Evolutionary conservation across 2,888 invertebrate species (phyloP), one percentile per base, ranked within the genome.

Genomic region (Theretra japonica): DNA sequence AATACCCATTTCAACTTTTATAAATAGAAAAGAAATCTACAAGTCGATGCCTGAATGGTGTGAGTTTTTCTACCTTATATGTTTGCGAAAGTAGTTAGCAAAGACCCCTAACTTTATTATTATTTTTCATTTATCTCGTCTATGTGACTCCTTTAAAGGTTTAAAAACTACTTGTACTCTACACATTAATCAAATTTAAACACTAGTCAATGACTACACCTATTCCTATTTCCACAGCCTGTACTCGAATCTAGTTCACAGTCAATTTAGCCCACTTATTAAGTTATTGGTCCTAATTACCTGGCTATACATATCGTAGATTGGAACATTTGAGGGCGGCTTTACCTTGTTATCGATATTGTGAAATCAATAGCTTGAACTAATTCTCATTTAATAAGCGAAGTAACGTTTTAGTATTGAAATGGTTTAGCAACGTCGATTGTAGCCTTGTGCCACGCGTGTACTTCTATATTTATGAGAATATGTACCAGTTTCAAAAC

Each of bases 311-410:
- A 23, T 48, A 23, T 48, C 21, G 65, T 65, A 6, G 21, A n/a
- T n/a, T 62, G n/a, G 3, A 62, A 21, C 21, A 62, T 65, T 65
- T 48, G 41, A 65, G 65, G 48, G 41, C 23, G 48, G 65, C 65
- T 65, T 48, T 65, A 65, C 65, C 65, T 65, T 65, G 65, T 65
- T 65, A 65, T 65, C 65, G 65, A 65, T 65, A 65, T 65, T 48
- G 65, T 48, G 65, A 65, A 65, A 65, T 65, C 65, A 65, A 65
- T 65, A 65, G 65, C 21, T 65, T 65, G 65, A 65, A 65, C 65
- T 65, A 65, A 65, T 65, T 65, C 65, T 23, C 23, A 65, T 23
- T 65, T 65, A 48, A 65, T 65, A 41, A 65, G 65, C 48, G 65
- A 15, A 65, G 23, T 65, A 48, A 65, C 48, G 65, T 23, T 65